Evolutionary conservation across 1,140 invertebrate genomes (phyloP).

Genomic region (Papilio helenus): DNA sequence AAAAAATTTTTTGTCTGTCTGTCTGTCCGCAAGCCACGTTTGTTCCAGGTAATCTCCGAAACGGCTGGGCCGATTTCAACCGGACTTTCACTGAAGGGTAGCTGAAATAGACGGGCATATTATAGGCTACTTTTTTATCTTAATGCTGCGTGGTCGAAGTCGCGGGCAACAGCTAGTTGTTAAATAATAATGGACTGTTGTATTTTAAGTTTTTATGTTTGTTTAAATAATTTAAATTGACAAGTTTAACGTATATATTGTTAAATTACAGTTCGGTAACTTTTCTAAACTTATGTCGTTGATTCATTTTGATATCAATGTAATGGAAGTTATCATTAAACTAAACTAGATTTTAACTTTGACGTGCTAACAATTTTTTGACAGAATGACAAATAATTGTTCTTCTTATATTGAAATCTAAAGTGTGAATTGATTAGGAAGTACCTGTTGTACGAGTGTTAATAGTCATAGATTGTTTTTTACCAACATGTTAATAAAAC

Average conservation of each 20-base stretch:
- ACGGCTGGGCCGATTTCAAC: too few relatives aligned
- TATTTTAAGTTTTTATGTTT: neutral
- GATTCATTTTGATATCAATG: neutral
- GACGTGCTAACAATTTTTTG: neutral
- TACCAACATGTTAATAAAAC: constrained; percentile 13
- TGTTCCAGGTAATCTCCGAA: too few relatives aligned
- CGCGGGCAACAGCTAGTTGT: too few relatives aligned
- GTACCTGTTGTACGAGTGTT: neutral
- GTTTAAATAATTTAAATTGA: neutral
- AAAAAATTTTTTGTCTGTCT: too few relatives aligned
- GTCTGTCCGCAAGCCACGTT: too few relatives aligned
- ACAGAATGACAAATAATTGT: neutral
- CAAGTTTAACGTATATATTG: too few relatives aligned
- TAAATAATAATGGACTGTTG: neutral
- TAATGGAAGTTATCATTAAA: neutral
- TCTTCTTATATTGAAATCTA: neutral
- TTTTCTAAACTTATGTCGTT: neutral
- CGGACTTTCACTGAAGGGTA: too few relatives aligned
- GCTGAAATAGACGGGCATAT: too few relatives aligned
- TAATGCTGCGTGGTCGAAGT: too few relatives aligned
- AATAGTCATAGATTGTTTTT: neutral
- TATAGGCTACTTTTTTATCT: too few relatives aligned
- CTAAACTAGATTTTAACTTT: neutral
- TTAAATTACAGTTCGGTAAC: neutral
- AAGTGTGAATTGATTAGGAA: neutral